A percentile compares a stretch with the other conserved stretches of the same genome.
Conservation (phyloP, 2,888 invertebrate genomes). For the Archips crataeganus region DNA sequence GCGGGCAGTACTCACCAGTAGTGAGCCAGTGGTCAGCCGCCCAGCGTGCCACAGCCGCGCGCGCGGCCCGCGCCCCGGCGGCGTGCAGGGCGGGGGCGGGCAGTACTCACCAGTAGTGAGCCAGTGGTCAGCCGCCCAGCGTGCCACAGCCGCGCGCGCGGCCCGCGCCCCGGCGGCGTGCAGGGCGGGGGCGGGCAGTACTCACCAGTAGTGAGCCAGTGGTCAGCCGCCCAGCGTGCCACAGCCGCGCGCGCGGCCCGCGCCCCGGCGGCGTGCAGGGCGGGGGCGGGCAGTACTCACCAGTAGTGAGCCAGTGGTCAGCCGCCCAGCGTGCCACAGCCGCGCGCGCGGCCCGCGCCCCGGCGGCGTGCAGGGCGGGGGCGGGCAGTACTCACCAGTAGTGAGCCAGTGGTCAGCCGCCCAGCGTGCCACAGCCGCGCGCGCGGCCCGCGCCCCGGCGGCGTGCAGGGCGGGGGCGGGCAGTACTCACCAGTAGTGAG, state of each 20-base stretch:
- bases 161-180: too few species aligned
- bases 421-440: conserved; percentile 57
- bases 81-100: conserved; percentile 60
- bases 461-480: too few species aligned
- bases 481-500: conserved; percentile 51
- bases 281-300: not conserved
- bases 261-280: conserved; percentile 49
- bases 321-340: conserved; percentile 59
- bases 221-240: conserved; percentile 62
- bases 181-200: too few species aligned
- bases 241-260: conserved; percentile 51
- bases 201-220: conserved; percentile 54
- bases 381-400: conserved; percentile 46
- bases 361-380: conserved; percentile 46
- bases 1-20: conserved; percentile 49
- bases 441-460: conserved; percentile 49
- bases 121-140: conserved; percentile 69
- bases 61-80: conserved; percentile 53
- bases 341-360: conserved; percentile 49
- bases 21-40: conserved; percentile 62
- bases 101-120: conserved; percentile 48
- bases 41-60: conserved; percentile 57
- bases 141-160: conserved; percentile 48
- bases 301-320: conserved; percentile 60
- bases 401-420: conserved; percentile 62